These are phyloP conservation scores for Tychaedon coryphoeus DNA, from an alignment of 2,113 vertebrate genomes.

Conservation along the genomic window DNA sequence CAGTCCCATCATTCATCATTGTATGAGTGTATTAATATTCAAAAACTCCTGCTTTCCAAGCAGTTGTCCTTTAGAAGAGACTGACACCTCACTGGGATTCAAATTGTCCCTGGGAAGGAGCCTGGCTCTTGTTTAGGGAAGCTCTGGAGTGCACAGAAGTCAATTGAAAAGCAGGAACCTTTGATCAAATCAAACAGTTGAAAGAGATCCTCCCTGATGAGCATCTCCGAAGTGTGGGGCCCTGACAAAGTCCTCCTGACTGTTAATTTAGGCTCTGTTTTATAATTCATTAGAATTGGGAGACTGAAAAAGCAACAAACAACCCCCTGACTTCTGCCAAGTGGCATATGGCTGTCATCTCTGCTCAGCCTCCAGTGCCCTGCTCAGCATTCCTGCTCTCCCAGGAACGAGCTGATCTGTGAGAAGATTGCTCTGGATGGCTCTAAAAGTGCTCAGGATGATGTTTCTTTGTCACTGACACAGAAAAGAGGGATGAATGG, in stretches of 20 bases:
- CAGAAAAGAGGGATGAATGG: neutral
- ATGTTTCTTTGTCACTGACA: neutral
- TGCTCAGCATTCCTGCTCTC: neutral
- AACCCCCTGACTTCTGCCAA: constrained; percentile 2
- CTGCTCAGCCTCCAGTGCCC: constrained; percentile 22
- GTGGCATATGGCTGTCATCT: constrained; percentile 58
- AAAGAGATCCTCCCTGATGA: constrained; percentile 32
- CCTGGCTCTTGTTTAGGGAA: neutral
- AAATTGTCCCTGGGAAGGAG: neutral
- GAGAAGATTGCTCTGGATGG: neutral
- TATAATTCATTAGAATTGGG: constrained; percentile 57
- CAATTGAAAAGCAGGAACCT: constrained; percentile 33
- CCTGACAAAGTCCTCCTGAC: constrained; percentile 33
- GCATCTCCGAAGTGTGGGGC: neutral
- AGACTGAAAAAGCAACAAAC: constrained; percentile 33
- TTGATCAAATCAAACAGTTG: constrained; percentile 51
- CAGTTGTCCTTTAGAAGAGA: constrained; percentile 12
- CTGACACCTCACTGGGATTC: constrained; percentile 3
- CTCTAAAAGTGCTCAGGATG: neutral
- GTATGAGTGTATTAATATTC: neutral
- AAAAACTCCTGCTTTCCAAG: neutral
- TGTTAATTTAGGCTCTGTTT: constrained; percentile 52
- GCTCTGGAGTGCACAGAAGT: constrained; percentile 19
- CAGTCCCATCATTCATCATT: neutral
- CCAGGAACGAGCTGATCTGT: neutral